These are phyloP conservation scores for Selenia dentaria DNA, from an alignment of 2,888 invertebrate genomes.

Conservation along the genomic window DNA sequence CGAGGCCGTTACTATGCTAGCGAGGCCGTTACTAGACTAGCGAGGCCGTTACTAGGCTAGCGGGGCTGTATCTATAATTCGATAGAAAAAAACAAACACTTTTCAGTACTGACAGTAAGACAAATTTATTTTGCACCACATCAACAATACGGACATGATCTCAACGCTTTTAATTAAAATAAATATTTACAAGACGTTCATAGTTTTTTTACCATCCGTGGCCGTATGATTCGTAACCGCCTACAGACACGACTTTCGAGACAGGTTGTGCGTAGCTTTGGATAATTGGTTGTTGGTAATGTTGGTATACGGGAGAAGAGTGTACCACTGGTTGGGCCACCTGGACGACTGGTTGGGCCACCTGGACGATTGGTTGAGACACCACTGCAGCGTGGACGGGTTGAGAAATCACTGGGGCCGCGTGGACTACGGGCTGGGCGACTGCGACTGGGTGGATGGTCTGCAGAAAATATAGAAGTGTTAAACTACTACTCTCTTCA, in stretches of 20 bases:
- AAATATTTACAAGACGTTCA: slow-evolving; percentile 42
- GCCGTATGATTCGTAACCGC: slow-evolving; percentile 37
- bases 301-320: slow-evolving; percentile 38
- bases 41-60: too few relatives aligned
- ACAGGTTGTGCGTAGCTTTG: slow-evolving; percentile 55
- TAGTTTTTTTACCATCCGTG: slow-evolving; percentile 66
- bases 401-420: slow-evolving; percentile 44
- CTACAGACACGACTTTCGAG: slow-evolving; percentile 32
- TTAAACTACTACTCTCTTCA: too few relatives aligned
- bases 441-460: slow-evolving; percentile 52
- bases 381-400: slow-evolving; percentile 43
- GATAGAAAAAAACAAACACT: too few relatives aligned
- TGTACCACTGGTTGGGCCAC: slow-evolving; percentile 52
- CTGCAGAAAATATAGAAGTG: too few relatives aligned
- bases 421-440: slow-evolving; percentile 49
- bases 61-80: too few relatives aligned
- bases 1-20: too few relatives aligned
- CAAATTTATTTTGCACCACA: slow-evolving; percentile 63
- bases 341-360: slow-evolving; percentile 54
- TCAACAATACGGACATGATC: slow-evolving; percentile 66
- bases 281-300: slow-evolving; percentile 50
- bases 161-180: slow-evolving; percentile 59
- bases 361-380: slow-evolving; percentile 51
- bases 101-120: slow-evolving; percentile 53
- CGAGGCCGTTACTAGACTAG: too few relatives aligned